Conservation (phyloP, 2,888 invertebrate genomes). For the Melieria crassipennis region DNA sequence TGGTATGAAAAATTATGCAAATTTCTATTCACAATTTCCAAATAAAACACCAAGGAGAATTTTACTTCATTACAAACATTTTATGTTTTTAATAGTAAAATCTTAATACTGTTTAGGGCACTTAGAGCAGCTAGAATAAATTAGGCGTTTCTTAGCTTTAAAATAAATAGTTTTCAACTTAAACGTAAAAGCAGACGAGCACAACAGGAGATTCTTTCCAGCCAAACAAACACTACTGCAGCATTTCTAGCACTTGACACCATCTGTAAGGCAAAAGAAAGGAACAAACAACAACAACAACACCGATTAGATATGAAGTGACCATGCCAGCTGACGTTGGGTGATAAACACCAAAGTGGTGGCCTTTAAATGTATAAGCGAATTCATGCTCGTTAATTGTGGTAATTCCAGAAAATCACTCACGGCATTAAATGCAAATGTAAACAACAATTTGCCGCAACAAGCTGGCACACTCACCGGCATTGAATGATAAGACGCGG, state of each 20-base stretch:
- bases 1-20: too few species aligned
- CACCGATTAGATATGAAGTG: neutral
- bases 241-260: slow-evolving; percentile 47
- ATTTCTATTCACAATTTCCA: too few species aligned
- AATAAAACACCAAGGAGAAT: too few species aligned
- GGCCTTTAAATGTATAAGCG: too few species aligned
- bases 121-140: too few species aligned
- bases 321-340: neutral
- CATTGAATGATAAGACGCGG: slow-evolving; percentile 54
- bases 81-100: too few species aligned
- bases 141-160: too few species aligned
- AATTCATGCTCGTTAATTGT: too few species aligned
- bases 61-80: too few species aligned
- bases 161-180: too few species aligned
- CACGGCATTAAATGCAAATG: neutral
- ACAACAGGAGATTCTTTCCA: slow-evolving; percentile 12
- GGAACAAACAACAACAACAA: neutral
- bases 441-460: neutral
- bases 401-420: too few species aligned
- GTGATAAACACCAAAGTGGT: neutral
- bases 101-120: too few species aligned
- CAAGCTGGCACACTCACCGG: slow-evolving; percentile 46
- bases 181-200: neutral
- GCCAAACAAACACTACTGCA: neutral
- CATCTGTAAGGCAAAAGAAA: slow-evolving; percentile 46